A percentile compares a stretch with the other conserved stretches of the same genome.
phyloP scores from a whole-genome alignment of 2,797 vertebrate species.

The Falco columbarius region DNA sequence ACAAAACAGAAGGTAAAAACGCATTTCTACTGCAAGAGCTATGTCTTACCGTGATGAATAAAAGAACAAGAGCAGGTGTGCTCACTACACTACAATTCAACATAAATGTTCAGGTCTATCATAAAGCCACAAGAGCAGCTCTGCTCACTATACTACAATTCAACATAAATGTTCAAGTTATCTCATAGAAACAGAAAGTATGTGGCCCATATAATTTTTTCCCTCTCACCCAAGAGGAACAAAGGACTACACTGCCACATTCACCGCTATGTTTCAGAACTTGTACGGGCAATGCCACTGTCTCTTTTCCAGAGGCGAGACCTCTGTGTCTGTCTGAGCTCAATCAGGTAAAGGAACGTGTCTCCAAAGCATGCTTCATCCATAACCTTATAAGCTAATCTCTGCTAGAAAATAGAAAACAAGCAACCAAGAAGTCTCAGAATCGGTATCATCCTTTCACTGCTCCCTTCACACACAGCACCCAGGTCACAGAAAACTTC shows the following conservation, averaged over 20 bases:
- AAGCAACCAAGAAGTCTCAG: neutral
- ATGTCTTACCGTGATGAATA: neutral
- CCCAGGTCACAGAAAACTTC: neutral
- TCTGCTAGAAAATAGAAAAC: neutral
- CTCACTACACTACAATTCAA: neutral
- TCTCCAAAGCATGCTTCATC: neutral
- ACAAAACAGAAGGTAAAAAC: neutral
- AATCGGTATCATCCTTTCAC: neutral
- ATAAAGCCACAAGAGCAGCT: neutral
- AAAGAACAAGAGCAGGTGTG: neutral
- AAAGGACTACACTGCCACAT: neutral
- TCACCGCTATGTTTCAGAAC: neutral
- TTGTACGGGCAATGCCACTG: neutral
- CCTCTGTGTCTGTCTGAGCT: neutral
- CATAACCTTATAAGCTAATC: neutral
- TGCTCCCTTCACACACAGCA: neutral
- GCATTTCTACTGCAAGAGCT: neutral
- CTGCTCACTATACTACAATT: neutral
- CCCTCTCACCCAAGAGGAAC: neutral
- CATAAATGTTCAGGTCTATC: rapidly evolving
- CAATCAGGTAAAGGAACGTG: neutral
- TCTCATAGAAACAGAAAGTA: neutral
- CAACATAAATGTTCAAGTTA: rapidly evolving
- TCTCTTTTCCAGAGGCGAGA: neutral
- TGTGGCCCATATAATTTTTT: neutral